These are phyloP conservation scores for Hermodice carunculata DNA, from an alignment of 2,888 invertebrate species.

Conservation along the genomic window DNA sequence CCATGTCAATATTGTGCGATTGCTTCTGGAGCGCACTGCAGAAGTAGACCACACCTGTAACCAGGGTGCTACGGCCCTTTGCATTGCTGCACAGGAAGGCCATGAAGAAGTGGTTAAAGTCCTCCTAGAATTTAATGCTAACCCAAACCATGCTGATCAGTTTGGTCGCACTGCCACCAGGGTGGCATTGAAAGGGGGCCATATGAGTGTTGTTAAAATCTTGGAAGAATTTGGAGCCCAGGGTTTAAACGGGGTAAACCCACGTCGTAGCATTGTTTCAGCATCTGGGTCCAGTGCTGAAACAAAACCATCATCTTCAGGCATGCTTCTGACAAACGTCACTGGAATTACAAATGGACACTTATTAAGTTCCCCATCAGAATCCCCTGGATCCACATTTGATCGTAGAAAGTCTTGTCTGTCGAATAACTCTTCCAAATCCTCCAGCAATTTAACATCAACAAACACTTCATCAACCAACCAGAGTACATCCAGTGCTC, in stretches of 20 bases:
- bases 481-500: slow-evolving; percentile 52
- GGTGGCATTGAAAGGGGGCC: slow-evolving; percentile 88
- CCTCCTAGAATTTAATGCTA: slow-evolving; percentile 70
- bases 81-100: slow-evolving; percentile 96
- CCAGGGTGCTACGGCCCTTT: slow-evolving; percentile 93
- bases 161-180: slow-evolving; percentile 73
- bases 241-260: slow-evolving; percentile 36
- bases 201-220: slow-evolving; percentile 79
- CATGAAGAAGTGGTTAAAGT: slow-evolving; percentile 91
- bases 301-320: background rate
- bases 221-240: slow-evolving; percentile 76
- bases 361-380: slow-evolving; percentile 47
- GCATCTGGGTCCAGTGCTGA: background rate
- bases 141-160: slow-evolving; percentile 70
- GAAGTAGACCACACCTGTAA: slow-evolving; percentile 91
- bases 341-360: slow-evolving; percentile 10
- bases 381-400: slow-evolving; percentile 70
- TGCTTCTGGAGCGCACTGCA: slow-evolving; percentile 83
- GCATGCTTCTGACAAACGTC: background rate
- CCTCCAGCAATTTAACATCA: slow-evolving; percentile 78
- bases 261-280: slow-evolving; percentile 6
- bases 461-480: slow-evolving; percentile 75
- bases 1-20: slow-evolving; percentile 84
- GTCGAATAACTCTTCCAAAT: slow-evolving; percentile 76
- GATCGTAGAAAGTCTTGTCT: slow-evolving; percentile 69